These are phyloP conservation scores for Heliangelus exortis DNA, from an alignment of 2,797 vertebrate genomes.

Conservation along the genomic window DNA sequence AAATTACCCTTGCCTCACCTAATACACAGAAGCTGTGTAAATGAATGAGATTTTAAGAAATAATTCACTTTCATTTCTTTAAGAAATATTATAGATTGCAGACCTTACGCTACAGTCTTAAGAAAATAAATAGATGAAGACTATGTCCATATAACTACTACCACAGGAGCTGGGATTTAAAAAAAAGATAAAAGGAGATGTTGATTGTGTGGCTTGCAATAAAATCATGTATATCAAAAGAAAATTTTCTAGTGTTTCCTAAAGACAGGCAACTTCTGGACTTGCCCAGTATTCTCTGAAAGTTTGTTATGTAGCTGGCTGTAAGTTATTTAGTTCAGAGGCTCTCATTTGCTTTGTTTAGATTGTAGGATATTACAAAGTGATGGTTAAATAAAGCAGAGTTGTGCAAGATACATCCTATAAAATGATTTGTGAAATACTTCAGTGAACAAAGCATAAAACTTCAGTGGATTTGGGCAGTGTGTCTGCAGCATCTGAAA, in stretches of 20 bases:
- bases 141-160: neutral
- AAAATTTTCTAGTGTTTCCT: neutral
- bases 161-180: neutral
- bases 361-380: neutral
- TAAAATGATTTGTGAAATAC: neutral
- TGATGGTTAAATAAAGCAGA: neutral
- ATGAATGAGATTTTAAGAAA: neutral
- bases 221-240: neutral
- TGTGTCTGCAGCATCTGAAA: neutral
- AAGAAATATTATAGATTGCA: neutral
- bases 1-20: neutral
- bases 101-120: neutral
- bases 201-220: neutral
- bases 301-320: neutral
- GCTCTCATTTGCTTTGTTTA: neutral
- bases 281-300: neutral
- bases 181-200: neutral
- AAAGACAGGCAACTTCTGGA: neutral
- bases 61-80: neutral
- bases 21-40: neutral
- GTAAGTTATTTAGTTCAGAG: neutral
- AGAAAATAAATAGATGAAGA: neutral
- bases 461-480: neutral
- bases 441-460: neutral
- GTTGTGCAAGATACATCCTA: neutral